Evolutionary conservation across 1,140 invertebrate genomes (phyloP).

Genomic region (Danaus plexippus): DNA sequence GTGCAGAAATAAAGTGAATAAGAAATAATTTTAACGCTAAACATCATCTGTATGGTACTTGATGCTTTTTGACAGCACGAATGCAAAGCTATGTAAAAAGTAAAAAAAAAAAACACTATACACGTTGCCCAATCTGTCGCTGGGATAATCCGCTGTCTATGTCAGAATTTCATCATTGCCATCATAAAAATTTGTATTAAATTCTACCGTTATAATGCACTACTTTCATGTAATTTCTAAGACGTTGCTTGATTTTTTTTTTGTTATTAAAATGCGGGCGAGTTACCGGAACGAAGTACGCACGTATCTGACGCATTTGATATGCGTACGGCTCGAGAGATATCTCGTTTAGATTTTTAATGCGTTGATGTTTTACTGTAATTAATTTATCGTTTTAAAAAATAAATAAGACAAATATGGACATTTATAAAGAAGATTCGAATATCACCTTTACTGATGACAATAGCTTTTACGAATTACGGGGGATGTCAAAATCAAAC

Average conservation of each 20-base stretch:
- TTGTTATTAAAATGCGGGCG: conserved; percentile 27
- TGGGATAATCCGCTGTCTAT: neutral
- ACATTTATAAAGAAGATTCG: neutral
- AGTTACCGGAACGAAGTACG: conserved; percentile 12
- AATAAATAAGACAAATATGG: conserved; percentile 1
- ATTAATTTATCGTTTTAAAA: conserved; percentile 6
- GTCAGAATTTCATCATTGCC: conserved; percentile 8
- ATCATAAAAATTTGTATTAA: conserved; percentile 19
- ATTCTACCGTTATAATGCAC: conserved; percentile 23
- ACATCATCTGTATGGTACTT: too few relatives aligned
- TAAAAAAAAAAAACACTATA: too few relatives aligned
- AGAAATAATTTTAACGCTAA: too few relatives aligned
- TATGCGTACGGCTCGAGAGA: conserved; percentile 5
- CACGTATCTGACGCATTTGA: neutral
- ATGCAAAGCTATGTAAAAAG: too few relatives aligned
- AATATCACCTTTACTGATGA: neutral
- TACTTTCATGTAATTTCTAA: conserved; percentile 28
- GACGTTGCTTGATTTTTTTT: conserved; percentile 19
- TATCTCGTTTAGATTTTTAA: conserved; percentile 6
- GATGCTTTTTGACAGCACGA: too few relatives aligned
- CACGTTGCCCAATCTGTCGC: too few relatives aligned
- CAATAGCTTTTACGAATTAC: neutral
- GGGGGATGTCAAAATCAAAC: conserved; percentile 16
- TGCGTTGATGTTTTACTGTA: neutral
- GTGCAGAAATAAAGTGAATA: too few relatives aligned